Base-by-base conservation (phyloP, 2,888 invertebrate genomes). In the Drosophila fulvimacula region DNA sequence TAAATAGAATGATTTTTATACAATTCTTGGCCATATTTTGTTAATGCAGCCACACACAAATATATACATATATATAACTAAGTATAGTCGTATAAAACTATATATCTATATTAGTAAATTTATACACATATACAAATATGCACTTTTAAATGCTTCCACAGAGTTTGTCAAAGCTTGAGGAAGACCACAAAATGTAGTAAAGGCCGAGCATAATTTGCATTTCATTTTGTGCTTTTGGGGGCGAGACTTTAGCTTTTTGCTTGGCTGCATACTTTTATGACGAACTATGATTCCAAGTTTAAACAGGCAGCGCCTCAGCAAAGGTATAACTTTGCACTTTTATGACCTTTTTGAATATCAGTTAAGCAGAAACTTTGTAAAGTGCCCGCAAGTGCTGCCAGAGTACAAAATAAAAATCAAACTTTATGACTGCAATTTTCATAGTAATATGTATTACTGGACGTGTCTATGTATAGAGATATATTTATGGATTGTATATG, bases 261-360 rank as follows among this genome's bases (percentile, higher is more conserved):
- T 19, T n/a, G 19, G 21, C 19, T 11, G 42, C 56, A 32, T 42
- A 56, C 56, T 56, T 56, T 56, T 30, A 32, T 32, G 42, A 42
- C 21, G 42, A 21, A 42, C 56, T 42, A 32, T 56, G 42, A 42
- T 32, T 32, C 13, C 10, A 19, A 34, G 32, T 11, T 32, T n/a
- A 7, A 32, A 19, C 11, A 13, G 24, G 2, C 10, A 44, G n/a
- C 10, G n/a, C 48, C 10, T 10, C 30, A 6, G 32, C 21, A 30
- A n/a, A 46, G 27, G 13, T 38, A 15, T n/a, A 57, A 38, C 21
- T 48, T 48, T 30, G 13, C 9, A 17, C 15, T 38, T 58, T 62
- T 38, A 46, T 58, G 46, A 46, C 13, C 58, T 17, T 15, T 39
- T 46, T 46, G 13, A 36, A 32, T 46, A 46, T 58, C 46, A 46